Base-by-base conservation (phyloP, 1,140 invertebrate genomes). In the Helicoverpa zea region DNA sequence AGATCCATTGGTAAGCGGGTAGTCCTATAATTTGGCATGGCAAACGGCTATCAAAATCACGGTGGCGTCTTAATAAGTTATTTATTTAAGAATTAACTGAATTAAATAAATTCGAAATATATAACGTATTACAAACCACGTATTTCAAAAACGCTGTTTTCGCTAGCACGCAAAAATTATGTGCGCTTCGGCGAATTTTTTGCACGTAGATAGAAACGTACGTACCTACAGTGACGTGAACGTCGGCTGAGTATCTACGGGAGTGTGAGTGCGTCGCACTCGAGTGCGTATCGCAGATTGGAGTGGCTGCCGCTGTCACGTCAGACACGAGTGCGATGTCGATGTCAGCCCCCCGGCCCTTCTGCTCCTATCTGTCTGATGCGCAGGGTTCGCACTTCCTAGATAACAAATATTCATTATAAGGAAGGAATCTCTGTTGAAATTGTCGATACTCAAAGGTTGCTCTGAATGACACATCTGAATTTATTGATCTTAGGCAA, bases 271-370 rank as follows among this genome's bases (percentile, higher is more conserved):
- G 59, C 35, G 81, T 58, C 56, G 68, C 79, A 68, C 64, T 79
- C 47, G 76, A 83, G 73, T 59, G 68, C 75, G 76, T 79, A 81
- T 81, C 64, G 56, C 49, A 78, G 74, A 78, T 75, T 83, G 54
- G 63, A 84, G 83, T 80, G 81, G 70, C 77, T 84, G 82, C 54
- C 81, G 77, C 72, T 81, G 82, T 81, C 82, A 81, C 23, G 49
- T 80, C 73, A 77, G 16, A 35, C 35, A 81, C 68, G 73, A 79
- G 76, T 47, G 64, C 66, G 61, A 63, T 54, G 58, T 18, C 66
- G 61, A 54, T 73, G 58, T 61, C 75, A 73, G 47, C 72, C 80
- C 66, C 76, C 51, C 51, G 23, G 30, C 70, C 58, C 58, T 72
- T 54, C 49, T 72, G 66, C 47, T 68, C 47, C 47, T 51, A 49